These are phyloP conservation scores for Thalassaphorura encarpata DNA, from an alignment of 1,140 invertebrate genomes.

Conservation along the genomic window DNA sequence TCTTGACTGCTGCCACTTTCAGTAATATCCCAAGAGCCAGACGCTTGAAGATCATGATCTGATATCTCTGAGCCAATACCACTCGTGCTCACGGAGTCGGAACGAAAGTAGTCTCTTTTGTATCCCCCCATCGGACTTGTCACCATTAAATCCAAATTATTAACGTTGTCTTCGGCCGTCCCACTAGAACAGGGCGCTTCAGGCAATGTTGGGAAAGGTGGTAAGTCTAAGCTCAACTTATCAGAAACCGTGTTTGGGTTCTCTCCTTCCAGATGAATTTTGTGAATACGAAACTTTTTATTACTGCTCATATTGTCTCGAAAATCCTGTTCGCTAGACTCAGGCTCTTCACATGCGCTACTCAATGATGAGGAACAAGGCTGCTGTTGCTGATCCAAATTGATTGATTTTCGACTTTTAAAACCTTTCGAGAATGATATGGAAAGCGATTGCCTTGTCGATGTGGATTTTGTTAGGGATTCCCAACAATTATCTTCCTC, in stretches of 20 bases:
- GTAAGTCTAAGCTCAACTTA: neutral
- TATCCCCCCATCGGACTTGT: constrained; percentile 12
- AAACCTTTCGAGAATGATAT: constrained; percentile 26
- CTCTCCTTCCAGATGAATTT: constrained; percentile 31
- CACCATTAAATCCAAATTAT: constrained; percentile 5
- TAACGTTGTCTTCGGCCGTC: neutral
- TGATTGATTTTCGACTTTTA: constrained; percentile 21
- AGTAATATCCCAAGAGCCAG: constrained; percentile 26
- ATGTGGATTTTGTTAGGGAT: constrained; percentile 21
- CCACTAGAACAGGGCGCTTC: no score
- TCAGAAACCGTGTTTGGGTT: neutral
- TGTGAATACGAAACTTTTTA: constrained; percentile 25
- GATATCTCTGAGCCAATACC: constrained; percentile 38
- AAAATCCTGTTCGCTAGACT: no score
- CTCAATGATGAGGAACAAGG: constrained; percentile 1
- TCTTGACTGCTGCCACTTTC: constrained; percentile 17
- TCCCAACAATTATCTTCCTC: constrained; percentile 21
- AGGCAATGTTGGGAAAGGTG: no score
- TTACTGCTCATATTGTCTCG: neutral
- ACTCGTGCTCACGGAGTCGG: constrained; percentile 38
- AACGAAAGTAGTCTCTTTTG: constrained; percentile 33
- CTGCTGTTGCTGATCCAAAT: constrained; percentile 22
- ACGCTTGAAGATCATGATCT: constrained; percentile 33
- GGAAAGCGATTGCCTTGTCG: constrained; percentile 21
- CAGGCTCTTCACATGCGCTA: no score